Conservation (phyloP, 2,113 vertebrate species). For the Acrocephalus arundinaceus region DNA sequence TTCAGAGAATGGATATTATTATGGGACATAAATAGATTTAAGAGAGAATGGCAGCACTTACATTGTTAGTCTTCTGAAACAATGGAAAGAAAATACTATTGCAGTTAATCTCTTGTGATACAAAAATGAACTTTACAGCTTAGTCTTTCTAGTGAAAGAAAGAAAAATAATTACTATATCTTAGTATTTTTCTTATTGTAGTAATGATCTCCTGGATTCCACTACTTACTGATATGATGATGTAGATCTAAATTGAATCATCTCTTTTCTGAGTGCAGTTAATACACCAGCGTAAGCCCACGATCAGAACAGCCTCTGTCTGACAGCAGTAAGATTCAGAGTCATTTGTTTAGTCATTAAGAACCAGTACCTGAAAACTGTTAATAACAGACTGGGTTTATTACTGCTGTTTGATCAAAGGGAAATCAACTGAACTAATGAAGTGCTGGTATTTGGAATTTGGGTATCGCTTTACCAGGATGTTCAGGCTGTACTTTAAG, state of each 20-base stretch:
- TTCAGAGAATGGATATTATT: not conserved
- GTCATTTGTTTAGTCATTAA: conserved; percentile 26
- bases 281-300: not conserved
- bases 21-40: not conserved
- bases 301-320: not conserved
- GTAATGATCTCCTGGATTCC: not conserved
- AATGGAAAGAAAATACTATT: conserved; percentile 11
- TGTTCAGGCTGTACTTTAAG: not conserved
- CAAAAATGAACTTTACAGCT: conserved; percentile 30
- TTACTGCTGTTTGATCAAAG: not conserved
- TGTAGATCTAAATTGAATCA: not conserved
- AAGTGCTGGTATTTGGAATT: not conserved
- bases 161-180: conserved; percentile 8
- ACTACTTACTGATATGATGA: not conserved
- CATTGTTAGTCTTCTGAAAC: conserved; percentile 49
- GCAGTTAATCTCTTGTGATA: conserved; percentile 20
- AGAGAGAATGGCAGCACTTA: conserved; percentile 29
- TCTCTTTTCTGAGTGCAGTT: not conserved
- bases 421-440: not conserved
- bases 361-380: not conserved
- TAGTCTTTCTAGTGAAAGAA: conserved; percentile 16
- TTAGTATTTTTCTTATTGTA: not conserved
- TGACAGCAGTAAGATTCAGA: not conserved
- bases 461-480: not conserved
- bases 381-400: not conserved